These are phyloP conservation scores for Athripsodes cinereus DNA, from an alignment of 2,888 invertebrate genomes.

Conservation along the genomic window DNA sequence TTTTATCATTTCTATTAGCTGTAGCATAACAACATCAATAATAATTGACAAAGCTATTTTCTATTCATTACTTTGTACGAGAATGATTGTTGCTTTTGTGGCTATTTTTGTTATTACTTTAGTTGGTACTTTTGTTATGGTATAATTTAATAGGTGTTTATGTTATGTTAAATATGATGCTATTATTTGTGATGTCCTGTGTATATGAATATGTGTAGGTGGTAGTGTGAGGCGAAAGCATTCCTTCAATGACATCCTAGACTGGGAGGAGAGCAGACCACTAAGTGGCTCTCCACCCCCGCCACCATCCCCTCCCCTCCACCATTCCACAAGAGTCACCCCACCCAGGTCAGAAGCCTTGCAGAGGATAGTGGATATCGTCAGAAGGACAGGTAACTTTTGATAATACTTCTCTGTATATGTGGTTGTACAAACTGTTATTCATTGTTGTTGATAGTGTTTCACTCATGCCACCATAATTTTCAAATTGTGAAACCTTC, in stretches of 20 bases:
- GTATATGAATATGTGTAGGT: conserved; percentile 15
- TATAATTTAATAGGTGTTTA: no score
- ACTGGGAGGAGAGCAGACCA: conserved; percentile 55
- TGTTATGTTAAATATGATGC: no score
- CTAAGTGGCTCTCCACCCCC: conserved; percentile 30
- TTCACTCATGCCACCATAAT: no score
- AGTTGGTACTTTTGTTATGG: no score
- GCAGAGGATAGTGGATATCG: conserved; percentile 81
- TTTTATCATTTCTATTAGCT: no score
- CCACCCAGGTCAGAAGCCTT: conserved; percentile 66
- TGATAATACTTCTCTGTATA: neutral
- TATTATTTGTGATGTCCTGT: neutral
- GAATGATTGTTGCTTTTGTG: no score
- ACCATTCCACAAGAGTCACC: conserved; percentile 31
- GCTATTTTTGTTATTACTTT: no score
- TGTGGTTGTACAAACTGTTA: neutral
- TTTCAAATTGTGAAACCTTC: no score
- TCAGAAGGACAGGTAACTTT: conserved; percentile 64
- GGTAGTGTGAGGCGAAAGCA: conserved; percentile 67
- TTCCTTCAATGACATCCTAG: conserved; percentile 70
- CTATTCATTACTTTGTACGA: no score
- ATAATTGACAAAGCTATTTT: no score
- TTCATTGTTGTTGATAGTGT: no score
- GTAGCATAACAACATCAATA: no score
- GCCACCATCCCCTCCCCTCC: conserved; percentile 21